phyloP scores from a whole-genome alignment of 2,888 invertebrate genomes.

The Drosophila pegasa region DNA sequence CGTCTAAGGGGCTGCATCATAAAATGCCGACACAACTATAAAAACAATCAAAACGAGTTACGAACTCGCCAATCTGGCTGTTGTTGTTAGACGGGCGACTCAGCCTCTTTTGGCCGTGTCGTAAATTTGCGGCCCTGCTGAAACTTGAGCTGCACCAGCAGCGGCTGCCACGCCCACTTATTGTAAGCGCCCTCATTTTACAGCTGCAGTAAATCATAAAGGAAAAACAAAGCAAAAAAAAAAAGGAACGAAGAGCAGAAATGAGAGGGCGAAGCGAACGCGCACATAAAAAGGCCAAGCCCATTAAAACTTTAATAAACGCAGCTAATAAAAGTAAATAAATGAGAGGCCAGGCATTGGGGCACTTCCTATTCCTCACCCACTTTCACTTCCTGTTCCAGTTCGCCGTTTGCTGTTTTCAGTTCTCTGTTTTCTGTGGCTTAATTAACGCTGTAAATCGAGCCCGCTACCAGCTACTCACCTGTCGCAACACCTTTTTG shows the following conservation, averaged over 20 bases:
- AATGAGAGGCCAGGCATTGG: constrained; percentile 43
- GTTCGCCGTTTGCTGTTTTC: background rate
- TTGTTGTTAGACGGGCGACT: constrained; percentile 26
- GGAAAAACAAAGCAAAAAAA: constrained; percentile 9
- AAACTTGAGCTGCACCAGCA: constrained; percentile 55
- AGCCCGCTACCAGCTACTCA: constrained; percentile 43
- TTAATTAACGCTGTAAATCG: constrained; percentile 58
- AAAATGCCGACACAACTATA: constrained; percentile 71
- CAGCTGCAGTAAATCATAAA: constrained; percentile 71
- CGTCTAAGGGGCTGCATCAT: constrained; percentile 36
- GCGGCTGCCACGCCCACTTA: constrained; percentile 40
- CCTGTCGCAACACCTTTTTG: constrained; percentile 31
- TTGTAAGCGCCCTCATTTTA: constrained; percentile 60
- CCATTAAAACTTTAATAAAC: constrained; percentile 76
- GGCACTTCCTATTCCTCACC: background rate
- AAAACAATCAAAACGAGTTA: constrained; percentile 77
- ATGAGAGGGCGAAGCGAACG: constrained; percentile 33
- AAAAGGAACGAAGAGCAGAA: constrained; percentile 29
- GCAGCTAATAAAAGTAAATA: constrained; percentile 72
- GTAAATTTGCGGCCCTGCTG: constrained; percentile 64
- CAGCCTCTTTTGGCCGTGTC: constrained; percentile 45
- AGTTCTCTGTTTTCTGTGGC: constrained; percentile 14
- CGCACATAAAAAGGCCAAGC: constrained; percentile 55
- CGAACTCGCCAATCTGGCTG: constrained; percentile 64
- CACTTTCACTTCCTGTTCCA: constrained; percentile 12